These are phyloP conservation scores for Taphrorychus bicolor DNA, from an alignment of 2,888 invertebrate genomes.

Conservation along the genomic window DNA sequence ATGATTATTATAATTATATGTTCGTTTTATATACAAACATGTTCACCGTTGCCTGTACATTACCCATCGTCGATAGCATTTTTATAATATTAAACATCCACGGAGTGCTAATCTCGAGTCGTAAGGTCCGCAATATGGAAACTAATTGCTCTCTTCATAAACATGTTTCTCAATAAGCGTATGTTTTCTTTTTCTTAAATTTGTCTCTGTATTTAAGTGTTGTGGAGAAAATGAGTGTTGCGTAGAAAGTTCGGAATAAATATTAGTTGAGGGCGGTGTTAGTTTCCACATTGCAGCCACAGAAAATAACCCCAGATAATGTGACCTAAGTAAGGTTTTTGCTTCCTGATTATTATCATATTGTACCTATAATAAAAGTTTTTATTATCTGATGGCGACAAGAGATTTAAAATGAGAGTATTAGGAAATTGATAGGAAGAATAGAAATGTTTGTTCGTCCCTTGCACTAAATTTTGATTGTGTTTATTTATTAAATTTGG, in stretches of 20 bases:
- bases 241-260: background rate
- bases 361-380: constrained; percentile 28
- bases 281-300: constrained; percentile 7
- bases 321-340: constrained; percentile 31
- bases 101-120: constrained; percentile 32
- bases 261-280: background rate
- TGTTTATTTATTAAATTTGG: no score
- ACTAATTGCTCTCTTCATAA: no score
- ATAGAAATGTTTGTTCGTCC: no score
- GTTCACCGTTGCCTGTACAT: constrained; percentile 33
- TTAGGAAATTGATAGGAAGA: no score
- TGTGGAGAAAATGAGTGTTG: background rate
- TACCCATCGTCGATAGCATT: constrained; percentile 28
- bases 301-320: constrained; percentile 35
- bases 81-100: constrained; percentile 26
- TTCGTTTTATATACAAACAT: constrained; percentile 30
- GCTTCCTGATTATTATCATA: constrained; percentile 35
- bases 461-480: no score
- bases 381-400: constrained; percentile 19
- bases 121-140: background rate
- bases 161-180: no score
- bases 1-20: background rate
- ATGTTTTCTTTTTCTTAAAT: no score
- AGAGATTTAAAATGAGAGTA: constrained; percentile 12
- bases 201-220: no score